Evolutionary conservation across 2,888 invertebrate genomes (phyloP), one percentile per base, ranked within the genome.

Genomic region (Dryadula phaetusa): DNA sequence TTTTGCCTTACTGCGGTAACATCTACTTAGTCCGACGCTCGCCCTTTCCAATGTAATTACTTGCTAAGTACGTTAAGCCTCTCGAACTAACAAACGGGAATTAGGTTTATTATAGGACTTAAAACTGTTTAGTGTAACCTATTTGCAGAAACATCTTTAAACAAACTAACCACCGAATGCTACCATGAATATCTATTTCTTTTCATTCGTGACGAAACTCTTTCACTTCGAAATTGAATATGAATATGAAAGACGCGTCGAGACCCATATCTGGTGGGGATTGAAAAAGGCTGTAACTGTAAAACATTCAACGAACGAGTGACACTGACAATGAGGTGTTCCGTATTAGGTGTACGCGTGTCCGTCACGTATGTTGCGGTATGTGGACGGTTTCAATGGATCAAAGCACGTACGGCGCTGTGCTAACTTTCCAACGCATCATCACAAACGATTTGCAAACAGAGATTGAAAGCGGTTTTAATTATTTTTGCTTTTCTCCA

Each of bases 301-400:
- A 86, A 86, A 89, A 81, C 83, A 84, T 85, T 84, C 87, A 85
- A 87, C 87, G 86, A 81, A 82, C 84, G 84, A 83, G 77, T 85
- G 88, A 86, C 90, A 90, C 84, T 88, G 88, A 83, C 88, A 88
- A 87, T 88, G 87, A 87, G 82, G 74, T 74, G 81, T 80, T 82
- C 87, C 85, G 79, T 83, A 87, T 88, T 84, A 82, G 84, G 80
- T 78, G 76, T 70, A 72, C 77, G 83, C 89, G 58, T 42, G 60
- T 60, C 44, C 46, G 60, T 60, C 46, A 28, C 44, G 88, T 90
- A 85, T 82, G 79, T 75, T 74, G 70, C 66, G 72, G 81, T 82
- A 86, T 88, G 88, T 87, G 87, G 77, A 77, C 77, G 78, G 82
- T 79, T 81, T 82, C 78, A 76, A 58, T 72, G 76, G 74, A 76